These are phyloP conservation scores for Oxyteleia sp. DNA, from an alignment of 2,888 invertebrate genomes.

Conservation along the genomic window DNA sequence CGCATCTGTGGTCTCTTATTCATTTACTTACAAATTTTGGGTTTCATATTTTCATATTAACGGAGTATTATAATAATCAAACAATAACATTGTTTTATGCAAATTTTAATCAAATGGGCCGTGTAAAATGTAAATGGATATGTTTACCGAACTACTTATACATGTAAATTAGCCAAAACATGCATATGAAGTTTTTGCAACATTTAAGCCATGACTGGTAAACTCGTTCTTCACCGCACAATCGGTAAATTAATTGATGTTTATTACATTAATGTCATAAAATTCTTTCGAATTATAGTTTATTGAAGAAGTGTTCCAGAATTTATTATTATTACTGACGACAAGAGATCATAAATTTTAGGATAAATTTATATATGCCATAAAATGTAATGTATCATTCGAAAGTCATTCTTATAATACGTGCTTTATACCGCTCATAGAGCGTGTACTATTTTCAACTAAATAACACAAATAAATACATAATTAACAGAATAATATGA, in stretches of 20 bases:
- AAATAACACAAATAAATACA: background rate
- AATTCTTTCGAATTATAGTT: background rate
- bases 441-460: background rate
- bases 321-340: conserved; percentile 5
- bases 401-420: conserved; percentile 7
- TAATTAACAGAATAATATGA: background rate
- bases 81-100: conserved; percentile 48
- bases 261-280: background rate
- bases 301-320: background rate
- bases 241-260: conserved; percentile 3
- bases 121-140: conserved; percentile 36
- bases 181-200: conserved; percentile 12
- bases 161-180: conserved; percentile 33
- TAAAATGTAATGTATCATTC: conserved; percentile 12
- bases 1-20: conserved; percentile 68
- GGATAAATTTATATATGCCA: conserved; percentile 9
- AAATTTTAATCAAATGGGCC: conserved; percentile 26
- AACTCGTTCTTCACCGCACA: background rate
- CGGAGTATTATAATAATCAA: conserved; percentile 31
- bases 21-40: conserved; percentile 63
- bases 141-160: conserved; percentile 40
- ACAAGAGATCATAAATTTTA: background rate
- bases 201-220: background rate
- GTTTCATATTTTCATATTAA: conserved; percentile 53
- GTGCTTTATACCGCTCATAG: background rate